Base-by-base conservation (phyloP, 2,888 invertebrate species). In the Venusia cambrica region DNA sequence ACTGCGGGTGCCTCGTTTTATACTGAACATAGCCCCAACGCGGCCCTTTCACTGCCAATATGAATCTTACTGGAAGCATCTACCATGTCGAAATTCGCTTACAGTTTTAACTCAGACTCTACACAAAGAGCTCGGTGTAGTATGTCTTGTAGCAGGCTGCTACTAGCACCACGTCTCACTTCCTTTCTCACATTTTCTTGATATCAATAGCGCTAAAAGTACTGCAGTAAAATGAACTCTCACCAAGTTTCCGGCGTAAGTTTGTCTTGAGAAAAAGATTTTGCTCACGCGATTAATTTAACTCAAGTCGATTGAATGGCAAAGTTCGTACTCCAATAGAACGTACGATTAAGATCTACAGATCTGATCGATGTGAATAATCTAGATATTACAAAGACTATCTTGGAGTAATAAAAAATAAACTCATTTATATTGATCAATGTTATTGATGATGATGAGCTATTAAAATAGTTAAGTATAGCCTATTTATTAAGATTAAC, bases 101-200 rank as follows among this genome's bases (percentile, higher is more conserved):
- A 71, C 45, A 60, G 58, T 41, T 45, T 38, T 29, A 48, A 48
- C 44, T 40, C 62, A 69, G 59, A 65, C 66, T 75, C 70, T 69
- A 69, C 57, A 71, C 63, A 76, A 76, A 78, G 66, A 73, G 68
- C 54, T 65, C 54, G 58, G 66, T 72, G 64, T 72, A 68, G 67
- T 73, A 61, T 72, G 71, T 66, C 69, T 70, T 74, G 69, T 75
- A 74, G 67, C 68, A 67, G 66, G n/a, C n/a, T 71, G 73, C 62
- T 69, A 73, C 79, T 76, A 45, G 38, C 45, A 45, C 70, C n/a
- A 75, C 78, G 74, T 62, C 76, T 73, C 62, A 78, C 83, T 83
- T 85, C 87, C 87, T 84, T 85, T 87, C 87, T 84, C 83, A 85
- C 80, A 84, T 79, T 81, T 81, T 79, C 72, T 73, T 73, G 68